A percentile compares a stretch with the other conserved stretches of the same genome.
phyloP scores from a whole-genome alignment of 2,797 vertebrate genomes.

The Paratrypauchen microcephalus region DNA sequence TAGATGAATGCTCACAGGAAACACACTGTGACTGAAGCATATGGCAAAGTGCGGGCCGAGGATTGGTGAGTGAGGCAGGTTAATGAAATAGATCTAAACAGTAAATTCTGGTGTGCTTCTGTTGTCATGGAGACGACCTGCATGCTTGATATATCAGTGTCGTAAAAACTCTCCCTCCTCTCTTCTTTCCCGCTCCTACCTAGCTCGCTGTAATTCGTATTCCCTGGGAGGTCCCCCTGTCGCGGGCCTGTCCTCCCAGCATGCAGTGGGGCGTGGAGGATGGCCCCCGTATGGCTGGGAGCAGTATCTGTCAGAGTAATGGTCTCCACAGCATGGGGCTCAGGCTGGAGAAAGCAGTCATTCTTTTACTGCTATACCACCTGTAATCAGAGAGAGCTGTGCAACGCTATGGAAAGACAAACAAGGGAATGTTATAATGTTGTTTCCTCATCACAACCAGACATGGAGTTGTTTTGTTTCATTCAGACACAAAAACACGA shows the following conservation, averaged over 20 bases:
- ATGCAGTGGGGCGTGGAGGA: conserved; percentile 38
- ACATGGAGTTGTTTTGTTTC: too few species aligned
- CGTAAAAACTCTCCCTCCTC: conserved; percentile 49
- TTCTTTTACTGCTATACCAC: conserved; percentile 48
- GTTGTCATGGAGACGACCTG: conserved; percentile 32
- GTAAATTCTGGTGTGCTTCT: conserved; percentile 43
- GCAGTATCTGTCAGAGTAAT: conserved; percentile 63
- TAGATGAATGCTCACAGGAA: too few species aligned
- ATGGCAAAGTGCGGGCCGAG: not conserved
- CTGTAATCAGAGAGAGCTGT: conserved; percentile 35
- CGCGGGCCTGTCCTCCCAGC: conserved; percentile 48
- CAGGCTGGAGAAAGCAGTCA: conserved; percentile 35
- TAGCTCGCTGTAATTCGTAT: conserved; percentile 55
- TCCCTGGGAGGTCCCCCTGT: conserved; percentile 48
- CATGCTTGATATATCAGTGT: conserved; percentile 55
- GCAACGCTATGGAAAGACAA: not conserved
- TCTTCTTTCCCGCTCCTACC: conserved; percentile 33
- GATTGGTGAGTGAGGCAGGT: conserved; percentile 1
- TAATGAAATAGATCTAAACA: conserved; percentile 64
- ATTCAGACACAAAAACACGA: too few species aligned
- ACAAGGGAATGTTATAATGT: not conserved
- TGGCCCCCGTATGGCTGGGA: conserved; percentile 10
- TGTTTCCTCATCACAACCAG: too few species aligned
- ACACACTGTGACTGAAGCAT: not conserved
- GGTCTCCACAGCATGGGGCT: conserved; percentile 51